Conservation (phyloP, 2,888 invertebrate species). For the Drosophila robusta region DNA sequence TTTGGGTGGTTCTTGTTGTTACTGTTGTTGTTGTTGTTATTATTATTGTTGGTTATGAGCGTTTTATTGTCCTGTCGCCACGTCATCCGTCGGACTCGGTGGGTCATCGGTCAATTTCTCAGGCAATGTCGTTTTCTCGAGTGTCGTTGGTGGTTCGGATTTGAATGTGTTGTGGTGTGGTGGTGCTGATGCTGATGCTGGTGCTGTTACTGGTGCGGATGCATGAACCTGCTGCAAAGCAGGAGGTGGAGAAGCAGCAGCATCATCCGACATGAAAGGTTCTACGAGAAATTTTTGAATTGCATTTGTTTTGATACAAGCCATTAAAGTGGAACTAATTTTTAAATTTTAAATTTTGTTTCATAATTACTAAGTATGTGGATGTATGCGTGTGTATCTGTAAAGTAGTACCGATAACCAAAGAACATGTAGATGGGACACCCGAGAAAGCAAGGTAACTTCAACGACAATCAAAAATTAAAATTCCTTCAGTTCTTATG, state of each 20-base stretch:
- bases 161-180: slow-evolving; percentile 63
- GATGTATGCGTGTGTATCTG: slow-evolving; percentile 2
- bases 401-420: background rate
- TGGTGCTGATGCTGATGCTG: slow-evolving; percentile 50
- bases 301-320: slow-evolving; percentile 40
- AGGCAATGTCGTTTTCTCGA: slow-evolving; percentile 76
- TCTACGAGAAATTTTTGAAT: slow-evolving; percentile 72
- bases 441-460: too few species aligned
- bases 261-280: slow-evolving; percentile 73
- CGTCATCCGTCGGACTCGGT: slow-evolving; percentile 67
- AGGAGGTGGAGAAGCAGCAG: slow-evolving; percentile 60
- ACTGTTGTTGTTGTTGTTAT: slow-evolving; percentile 37
- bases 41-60: slow-evolving; percentile 49
- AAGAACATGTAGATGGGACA: background rate
- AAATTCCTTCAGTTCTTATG: too few species aligned
- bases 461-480: too few species aligned
- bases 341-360: background rate
- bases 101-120: slow-evolving; percentile 70
- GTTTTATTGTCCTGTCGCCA: slow-evolving; percentile 67
- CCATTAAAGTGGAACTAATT: slow-evolving; percentile 44
- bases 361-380: background rate
- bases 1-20: slow-evolving; percentile 37
- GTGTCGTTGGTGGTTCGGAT: slow-evolving; percentile 74
- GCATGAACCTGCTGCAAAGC: slow-evolving; percentile 60
- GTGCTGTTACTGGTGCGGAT: slow-evolving; percentile 40